Conservation (phyloP, 2,888 invertebrate species). For the Stegophylla sp. region DNA sequence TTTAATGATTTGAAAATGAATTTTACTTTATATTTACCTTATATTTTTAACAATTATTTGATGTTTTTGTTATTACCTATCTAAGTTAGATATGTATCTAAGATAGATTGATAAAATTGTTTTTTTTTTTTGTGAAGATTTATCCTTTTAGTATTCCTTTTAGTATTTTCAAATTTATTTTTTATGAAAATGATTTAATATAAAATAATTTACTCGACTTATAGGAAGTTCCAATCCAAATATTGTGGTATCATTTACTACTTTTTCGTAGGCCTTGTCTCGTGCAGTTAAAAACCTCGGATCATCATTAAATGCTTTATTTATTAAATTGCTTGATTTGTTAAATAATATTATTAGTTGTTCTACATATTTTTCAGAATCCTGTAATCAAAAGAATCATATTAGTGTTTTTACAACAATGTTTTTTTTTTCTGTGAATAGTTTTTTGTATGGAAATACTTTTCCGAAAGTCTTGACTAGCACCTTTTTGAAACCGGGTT, state of each 20-base stretch:
- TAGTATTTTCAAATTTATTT: neutral
- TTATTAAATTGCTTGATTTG: conserved; percentile 88
- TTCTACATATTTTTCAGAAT: conserved; percentile 98
- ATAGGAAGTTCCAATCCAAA: conserved; percentile 70
- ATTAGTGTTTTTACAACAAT: too few relatives aligned
- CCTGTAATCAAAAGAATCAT: conserved; percentile 67
- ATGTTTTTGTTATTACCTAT: too few relatives aligned
- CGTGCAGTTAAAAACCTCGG: conserved; percentile 95
- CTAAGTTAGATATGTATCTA: too few relatives aligned
- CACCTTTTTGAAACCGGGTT: too few relatives aligned
- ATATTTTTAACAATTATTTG: too few relatives aligned
- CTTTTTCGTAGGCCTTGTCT: conserved; percentile 96
- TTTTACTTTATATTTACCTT: neutral
- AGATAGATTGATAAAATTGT: too few relatives aligned
- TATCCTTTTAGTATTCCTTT: too few relatives aligned
- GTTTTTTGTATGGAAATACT: too few relatives aligned
- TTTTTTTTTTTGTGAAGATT: too few relatives aligned
- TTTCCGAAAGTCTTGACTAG: too few relatives aligned
- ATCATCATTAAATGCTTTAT: conserved; percentile 95
- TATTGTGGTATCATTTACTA: conserved; percentile 97
- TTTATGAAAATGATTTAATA: neutral
- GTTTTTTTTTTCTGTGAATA: too few relatives aligned
- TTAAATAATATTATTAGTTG: conserved; percentile 90
- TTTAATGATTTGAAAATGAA: neutral
- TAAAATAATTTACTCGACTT: conserved; percentile 66